These are phyloP conservation scores for Cactoblastis cactorum DNA, from an alignment of 2,888 invertebrate genomes.

Conservation along the genomic window DNA sequence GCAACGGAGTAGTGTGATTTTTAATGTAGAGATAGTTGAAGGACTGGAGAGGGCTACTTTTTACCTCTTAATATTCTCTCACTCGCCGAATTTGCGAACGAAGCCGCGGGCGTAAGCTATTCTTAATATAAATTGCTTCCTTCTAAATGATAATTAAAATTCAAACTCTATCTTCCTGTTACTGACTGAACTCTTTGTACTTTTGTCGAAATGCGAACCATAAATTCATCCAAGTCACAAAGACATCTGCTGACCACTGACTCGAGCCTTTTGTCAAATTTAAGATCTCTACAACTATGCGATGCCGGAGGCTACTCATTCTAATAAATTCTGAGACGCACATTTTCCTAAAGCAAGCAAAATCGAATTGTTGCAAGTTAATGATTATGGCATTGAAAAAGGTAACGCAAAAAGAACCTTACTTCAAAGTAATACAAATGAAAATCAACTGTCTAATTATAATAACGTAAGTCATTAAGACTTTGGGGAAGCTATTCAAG, in stretches of 20 bases:
- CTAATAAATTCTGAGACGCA: slow-evolving; percentile 71
- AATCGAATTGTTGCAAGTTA: slow-evolving; percentile 46
- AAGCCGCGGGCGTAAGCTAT: no score
- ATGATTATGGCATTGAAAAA: slow-evolving; percentile 35
- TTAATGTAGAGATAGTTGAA: no score
- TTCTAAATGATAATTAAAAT: not conserved
- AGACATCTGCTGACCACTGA: slow-evolving; percentile 35
- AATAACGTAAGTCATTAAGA: slow-evolving; percentile 61
- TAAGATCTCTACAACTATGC: slow-evolving; percentile 44
- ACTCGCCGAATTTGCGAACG: no score
- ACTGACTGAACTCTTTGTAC: not conserved
- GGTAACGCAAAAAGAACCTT: slow-evolving; percentile 37
- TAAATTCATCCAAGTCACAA: slow-evolving; percentile 22
- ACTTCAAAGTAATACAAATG: slow-evolving; percentile 27
- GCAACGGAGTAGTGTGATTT: no score
- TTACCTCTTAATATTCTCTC: no score
- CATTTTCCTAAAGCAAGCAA: slow-evolving; percentile 63
- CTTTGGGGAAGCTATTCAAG: slow-evolving; percentile 70
- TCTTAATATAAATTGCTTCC: not conserved
- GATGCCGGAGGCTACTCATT: slow-evolving; percentile 39
- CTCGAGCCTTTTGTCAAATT: slow-evolving; percentile 33
- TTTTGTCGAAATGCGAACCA: slow-evolving; percentile 11
- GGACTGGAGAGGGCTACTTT: no score
- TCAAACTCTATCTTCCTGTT: not conserved
- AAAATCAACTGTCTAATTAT: slow-evolving; percentile 43